Evolutionary conservation across 2,113 vertebrate species (phyloP), one percentile per base, ranked within the genome.

Genomic region (Mesembrinibis cayennensis): DNA sequence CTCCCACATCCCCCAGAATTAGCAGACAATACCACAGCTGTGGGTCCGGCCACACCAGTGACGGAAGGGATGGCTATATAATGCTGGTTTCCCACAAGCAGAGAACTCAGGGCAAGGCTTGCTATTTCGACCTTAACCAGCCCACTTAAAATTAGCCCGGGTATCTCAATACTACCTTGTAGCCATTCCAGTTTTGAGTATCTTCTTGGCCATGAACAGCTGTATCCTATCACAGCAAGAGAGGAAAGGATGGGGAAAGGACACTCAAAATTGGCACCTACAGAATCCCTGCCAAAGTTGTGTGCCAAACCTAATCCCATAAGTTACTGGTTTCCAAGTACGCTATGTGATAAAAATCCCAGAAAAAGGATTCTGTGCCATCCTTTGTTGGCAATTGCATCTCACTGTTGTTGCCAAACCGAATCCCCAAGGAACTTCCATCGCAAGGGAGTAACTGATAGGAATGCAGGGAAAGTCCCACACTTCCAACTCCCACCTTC

Each of bases 381-480:
- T 12, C 30, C 22, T 44, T 42, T 34, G 29, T 9, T 26, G 20
- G 27, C 13, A 26, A 42, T 32, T 3, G 0, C 25, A 27, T 17
- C 59, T 59, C 38, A 11, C 17, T n/a, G 11, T 22, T 3, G 0
- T 6, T 36, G 17, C 21, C 12, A 22, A n/a, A 69, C 16, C 1
- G 0, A 38, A 32, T 8, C 5, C 2, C 7, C 11, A 10, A 26
- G 27, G 26, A 52, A 27, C 34, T 40, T 32, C 13, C 32, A 66
- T n/a, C 9, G 0, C 27, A 58, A 45, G 1, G 0, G 14, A 30
- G 15, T 27, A 36, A 62, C 8, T 13, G 42, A 44, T 3, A 3
- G 38, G 29, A n/a, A 5, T 2, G 17, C 11, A 47, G 36, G 32
- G 34, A 50, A 22, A 34, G 16, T 9, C 34, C 13, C 49, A 38